These are phyloP conservation scores for Clitarchus hookeri DNA, from an alignment of 2,888 invertebrate species.

Conservation along the genomic window DNA sequence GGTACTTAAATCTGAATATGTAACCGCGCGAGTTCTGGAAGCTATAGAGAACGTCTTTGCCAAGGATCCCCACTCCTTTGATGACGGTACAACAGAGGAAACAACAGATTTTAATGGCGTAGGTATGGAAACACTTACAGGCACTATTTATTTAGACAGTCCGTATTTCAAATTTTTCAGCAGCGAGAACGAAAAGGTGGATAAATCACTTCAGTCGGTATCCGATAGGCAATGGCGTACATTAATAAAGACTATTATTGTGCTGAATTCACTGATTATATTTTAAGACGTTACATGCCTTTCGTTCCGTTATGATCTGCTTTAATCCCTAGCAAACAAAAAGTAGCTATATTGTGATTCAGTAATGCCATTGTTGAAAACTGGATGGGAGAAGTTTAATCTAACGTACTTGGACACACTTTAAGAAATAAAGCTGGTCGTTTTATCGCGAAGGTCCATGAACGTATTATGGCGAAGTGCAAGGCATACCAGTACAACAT, in stretches of 20 bases:
- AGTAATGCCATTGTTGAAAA: not conserved
- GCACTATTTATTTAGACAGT: not conserved
- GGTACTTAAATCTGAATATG: not conserved
- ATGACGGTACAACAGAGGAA: not conserved
- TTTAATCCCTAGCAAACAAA: not conserved
- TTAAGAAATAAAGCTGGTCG: not conserved
- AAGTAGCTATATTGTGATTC: not conserved
- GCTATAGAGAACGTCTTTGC: not conserved
- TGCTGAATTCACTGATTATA: not conserved
- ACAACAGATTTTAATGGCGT: not conserved
- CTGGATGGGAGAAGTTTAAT: not conserved
- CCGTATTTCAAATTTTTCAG: not conserved
- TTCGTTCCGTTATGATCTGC: not conserved
- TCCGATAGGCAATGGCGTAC: not conserved
- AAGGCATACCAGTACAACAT: not conserved
- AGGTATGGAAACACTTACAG: not conserved
- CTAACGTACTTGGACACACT: not conserved
- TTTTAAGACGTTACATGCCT: not conserved
- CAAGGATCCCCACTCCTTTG: not conserved
- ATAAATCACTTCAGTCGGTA: not conserved
- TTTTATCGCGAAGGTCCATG: not conserved
- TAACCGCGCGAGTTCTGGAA: not conserved
- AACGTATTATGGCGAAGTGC: not conserved
- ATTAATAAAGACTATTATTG: not conserved
- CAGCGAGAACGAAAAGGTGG: not conserved